Conservation (phyloP, 1,140 invertebrate genomes). For the Atta cephalotes region DNA sequence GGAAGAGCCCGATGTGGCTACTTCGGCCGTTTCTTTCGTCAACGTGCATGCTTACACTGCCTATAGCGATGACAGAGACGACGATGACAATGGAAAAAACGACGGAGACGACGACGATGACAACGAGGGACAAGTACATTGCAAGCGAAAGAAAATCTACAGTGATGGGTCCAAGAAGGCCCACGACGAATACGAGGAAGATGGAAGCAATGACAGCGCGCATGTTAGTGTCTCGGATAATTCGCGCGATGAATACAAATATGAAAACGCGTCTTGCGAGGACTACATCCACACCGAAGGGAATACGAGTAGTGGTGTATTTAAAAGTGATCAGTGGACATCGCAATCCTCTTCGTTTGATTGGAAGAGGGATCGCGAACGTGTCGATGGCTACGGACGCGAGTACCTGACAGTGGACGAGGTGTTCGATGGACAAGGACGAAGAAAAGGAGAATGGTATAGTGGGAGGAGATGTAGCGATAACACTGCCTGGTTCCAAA, state of each 20-base stretch:
- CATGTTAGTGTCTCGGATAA: conserved; percentile 31
- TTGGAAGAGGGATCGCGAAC: conserved; percentile 5
- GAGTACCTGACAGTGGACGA: conserved; percentile 41
- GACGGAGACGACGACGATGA: conserved; percentile 55
- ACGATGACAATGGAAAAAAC: conserved; percentile 36
- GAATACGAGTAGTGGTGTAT: conserved; percentile 15
- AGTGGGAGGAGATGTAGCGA: conserved; percentile 56
- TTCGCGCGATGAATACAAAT: conserved; percentile 10
- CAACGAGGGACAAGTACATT: conserved; percentile 38
- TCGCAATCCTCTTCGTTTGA: conserved; percentile 11
- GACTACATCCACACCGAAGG: conserved; percentile 14
- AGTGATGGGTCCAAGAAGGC: background rate
- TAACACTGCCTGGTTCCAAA: conserved; percentile 79
- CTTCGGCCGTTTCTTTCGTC: conserved; percentile 55
- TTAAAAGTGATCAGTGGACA: conserved; percentile 23
- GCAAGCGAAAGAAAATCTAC: background rate
- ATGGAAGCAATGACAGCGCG: background rate
- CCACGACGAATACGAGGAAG: background rate
- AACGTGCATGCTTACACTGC: conserved; percentile 78
- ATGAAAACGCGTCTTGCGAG: conserved; percentile 16
- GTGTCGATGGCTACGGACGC: conserved; percentile 3
- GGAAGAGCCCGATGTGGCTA: conserved; percentile 18
- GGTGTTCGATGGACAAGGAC: conserved; percentile 4
- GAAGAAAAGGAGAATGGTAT: background rate
- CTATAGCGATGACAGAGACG: conserved; percentile 72